Conservation (phyloP, 2,113 vertebrate genomes). For the Arizona elegans region DNA sequence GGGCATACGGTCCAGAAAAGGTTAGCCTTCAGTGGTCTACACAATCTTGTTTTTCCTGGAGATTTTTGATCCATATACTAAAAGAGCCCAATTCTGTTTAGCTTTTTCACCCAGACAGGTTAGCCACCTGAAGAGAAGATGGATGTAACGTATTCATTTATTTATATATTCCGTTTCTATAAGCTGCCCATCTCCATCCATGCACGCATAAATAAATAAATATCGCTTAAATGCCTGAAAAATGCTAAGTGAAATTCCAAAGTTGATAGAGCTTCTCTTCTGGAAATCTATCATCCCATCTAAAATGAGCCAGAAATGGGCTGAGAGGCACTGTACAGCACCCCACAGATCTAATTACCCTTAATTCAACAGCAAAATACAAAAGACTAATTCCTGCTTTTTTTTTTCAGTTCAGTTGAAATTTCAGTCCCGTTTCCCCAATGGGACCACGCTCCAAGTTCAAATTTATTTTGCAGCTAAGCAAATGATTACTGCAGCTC, state of each 20-base stretch:
- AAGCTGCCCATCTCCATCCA: neutral
- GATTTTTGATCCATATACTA: neutral
- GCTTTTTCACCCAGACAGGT: neutral
- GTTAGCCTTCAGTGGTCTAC: too few relatives aligned
- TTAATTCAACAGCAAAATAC: neutral
- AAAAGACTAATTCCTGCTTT: rapidly evolving
- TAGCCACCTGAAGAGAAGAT: neutral
- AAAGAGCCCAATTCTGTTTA: neutral
- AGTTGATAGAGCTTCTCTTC: neutral
- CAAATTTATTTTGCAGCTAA: neutral
- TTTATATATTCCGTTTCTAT: neutral
- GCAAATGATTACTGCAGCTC: neutral
- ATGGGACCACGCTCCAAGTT: rapidly evolving
- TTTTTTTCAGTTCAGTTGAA: neutral
- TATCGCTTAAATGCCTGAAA: neutral
- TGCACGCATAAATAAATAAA: neutral
- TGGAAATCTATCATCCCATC: neutral
- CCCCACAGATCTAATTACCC: neutral
- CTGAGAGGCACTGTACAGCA: neutral
- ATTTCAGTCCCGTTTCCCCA: neutral
- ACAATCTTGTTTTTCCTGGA: neutral
- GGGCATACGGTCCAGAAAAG: too few relatives aligned
- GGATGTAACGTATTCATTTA: neutral
- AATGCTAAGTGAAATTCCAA: neutral
- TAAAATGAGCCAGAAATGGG: neutral